Conservation (phyloP, 2,113 vertebrate species). For the Acrocephalus arundinaceus region DNA sequence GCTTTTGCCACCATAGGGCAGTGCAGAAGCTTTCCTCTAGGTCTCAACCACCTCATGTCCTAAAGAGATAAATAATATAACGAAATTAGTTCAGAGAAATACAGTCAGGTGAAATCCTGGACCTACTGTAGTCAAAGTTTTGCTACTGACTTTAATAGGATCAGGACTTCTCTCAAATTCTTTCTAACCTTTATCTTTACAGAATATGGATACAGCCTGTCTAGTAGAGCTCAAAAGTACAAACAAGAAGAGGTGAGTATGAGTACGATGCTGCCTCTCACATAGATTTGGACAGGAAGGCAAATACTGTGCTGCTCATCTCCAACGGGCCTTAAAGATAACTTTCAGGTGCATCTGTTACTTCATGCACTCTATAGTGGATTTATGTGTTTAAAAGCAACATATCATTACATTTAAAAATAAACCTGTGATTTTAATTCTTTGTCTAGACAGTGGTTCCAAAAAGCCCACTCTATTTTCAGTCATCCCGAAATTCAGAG, state of each 20-base stretch:
- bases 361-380: not conserved
- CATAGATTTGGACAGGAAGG: not conserved
- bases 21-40: not conserved
- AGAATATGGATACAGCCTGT: not conserved
- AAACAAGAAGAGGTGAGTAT: not conserved
- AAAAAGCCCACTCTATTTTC: conserved; percentile 14
- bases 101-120: not conserved
- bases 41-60: not conserved
- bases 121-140: not conserved
- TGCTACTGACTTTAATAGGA: not conserved
- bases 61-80: not conserved
- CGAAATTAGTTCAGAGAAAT: not conserved
- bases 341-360: not conserved
- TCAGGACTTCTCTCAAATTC: not conserved
- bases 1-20: not conserved
- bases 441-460: conserved; percentile 27
- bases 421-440: not conserved
- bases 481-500: not conserved
- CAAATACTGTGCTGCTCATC: not conserved
- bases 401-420: not conserved
- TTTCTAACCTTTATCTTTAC: not conserved
- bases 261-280: not conserved
- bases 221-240: not conserved
- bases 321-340: not conserved
- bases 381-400: not conserved